Conservation (phyloP, 2,113 vertebrate species). For the Egretta garzetta region DNA sequence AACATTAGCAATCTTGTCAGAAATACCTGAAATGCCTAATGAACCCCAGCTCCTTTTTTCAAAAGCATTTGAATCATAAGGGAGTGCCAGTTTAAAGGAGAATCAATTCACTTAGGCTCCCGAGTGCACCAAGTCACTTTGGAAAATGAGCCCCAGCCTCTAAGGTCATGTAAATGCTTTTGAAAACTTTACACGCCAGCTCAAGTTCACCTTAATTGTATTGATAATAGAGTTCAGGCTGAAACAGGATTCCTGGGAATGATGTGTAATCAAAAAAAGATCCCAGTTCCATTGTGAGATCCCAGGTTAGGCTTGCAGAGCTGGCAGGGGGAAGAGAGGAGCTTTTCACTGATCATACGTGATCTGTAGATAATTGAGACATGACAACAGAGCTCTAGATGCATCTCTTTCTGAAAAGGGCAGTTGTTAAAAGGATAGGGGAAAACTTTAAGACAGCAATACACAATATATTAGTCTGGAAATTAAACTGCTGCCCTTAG, state of each 20-base stretch:
- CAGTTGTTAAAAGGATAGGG: not conserved
- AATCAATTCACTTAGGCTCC: not conserved
- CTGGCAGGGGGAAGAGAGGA: not conserved
- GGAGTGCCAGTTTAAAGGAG: not conserved
- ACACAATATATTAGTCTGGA: not conserved
- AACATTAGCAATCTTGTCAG: not conserved
- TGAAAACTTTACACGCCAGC: constrained; percentile 30
- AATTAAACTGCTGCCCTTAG: not conserved
- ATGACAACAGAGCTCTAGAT: not conserved
- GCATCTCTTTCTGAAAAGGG: not conserved
- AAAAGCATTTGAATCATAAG: not conserved
- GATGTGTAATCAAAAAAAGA: not conserved
- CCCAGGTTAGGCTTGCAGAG: not conserved
- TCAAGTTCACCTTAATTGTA: constrained; percentile 53
- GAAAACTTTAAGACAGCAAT: not conserved
- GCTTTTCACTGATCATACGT: not conserved
- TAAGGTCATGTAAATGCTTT: not conserved
- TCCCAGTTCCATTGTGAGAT: not conserved
- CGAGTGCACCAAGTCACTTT: not conserved
- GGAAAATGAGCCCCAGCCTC: constrained; percentile 14
- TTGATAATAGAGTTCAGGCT: constrained; percentile 16
- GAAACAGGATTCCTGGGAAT: constrained; percentile 50
- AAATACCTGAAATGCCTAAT: not conserved
- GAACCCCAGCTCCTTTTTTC: not conserved
- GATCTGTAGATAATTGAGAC: constrained; percentile 1